Conservation (phyloP, 2,888 invertebrate species). For the Cephus nigrinus region DNA sequence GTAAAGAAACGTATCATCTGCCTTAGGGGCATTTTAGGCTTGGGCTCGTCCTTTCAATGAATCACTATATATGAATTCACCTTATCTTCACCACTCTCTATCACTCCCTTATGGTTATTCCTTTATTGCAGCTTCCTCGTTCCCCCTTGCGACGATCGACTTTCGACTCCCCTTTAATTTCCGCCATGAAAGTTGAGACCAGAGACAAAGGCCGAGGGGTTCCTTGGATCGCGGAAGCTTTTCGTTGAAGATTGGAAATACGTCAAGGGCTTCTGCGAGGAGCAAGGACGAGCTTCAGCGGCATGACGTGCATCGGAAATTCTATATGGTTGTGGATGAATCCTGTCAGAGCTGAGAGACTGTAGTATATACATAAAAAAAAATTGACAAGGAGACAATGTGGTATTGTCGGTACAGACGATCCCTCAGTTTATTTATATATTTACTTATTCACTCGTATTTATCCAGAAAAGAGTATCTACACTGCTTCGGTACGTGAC, state of each 20-base stretch:
- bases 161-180: neutral
- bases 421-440: neutral
- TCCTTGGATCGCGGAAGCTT: neutral
- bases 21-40: no score
- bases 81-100: neutral
- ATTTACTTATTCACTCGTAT: neutral
- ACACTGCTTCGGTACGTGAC: neutral
- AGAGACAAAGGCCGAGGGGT: neutral
- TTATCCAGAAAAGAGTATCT: neutral
- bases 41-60: no score
- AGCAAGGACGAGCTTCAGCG: neutral
- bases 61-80: no score
- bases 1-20: no score
- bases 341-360: neutral
- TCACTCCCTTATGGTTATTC: neutral
- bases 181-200: neutral
- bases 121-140: neutral
- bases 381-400: neutral
- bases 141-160: neutral
- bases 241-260: neutral
- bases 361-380: neutral
- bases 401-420: neutral
- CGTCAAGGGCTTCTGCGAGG: neutral
- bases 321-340: neutral
- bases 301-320: neutral